These are phyloP conservation scores for Arctopsyche grandis DNA, from an alignment of 1,140 invertebrate species.

Conservation along the genomic window DNA sequence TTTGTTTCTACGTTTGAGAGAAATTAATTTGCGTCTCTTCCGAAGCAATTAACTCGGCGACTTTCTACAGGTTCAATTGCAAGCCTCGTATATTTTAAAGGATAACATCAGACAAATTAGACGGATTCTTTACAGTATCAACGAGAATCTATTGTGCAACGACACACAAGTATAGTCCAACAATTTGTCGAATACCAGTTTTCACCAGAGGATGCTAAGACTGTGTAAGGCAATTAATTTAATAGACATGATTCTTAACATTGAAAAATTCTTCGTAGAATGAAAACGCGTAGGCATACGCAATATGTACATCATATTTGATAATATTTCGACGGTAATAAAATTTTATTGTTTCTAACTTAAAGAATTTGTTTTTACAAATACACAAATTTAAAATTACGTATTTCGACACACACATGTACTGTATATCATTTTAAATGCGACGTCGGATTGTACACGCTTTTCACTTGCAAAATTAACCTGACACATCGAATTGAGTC, in stretches of 20 bases:
- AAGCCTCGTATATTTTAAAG: too few species aligned
- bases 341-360: too few species aligned
- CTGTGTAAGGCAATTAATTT: slow-evolving; percentile 10
- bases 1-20: slow-evolving; percentile 16
- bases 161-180: not conserved
- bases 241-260: not conserved
- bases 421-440: not conserved
- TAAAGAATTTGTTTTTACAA: too few species aligned
- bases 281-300: too few species aligned
- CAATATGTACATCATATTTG: too few species aligned
- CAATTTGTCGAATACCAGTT: slow-evolving; percentile 18
- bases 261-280: not conserved
- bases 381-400: too few species aligned
- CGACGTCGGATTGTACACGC: slow-evolving; percentile 32
- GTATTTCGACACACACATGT: too few species aligned
- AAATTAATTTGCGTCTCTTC: not conserved
- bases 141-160: too few species aligned
- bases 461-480: slow-evolving; percentile 35
- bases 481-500: slow-evolving; percentile 17
- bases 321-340: too few species aligned
- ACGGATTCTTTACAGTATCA: too few species aligned
- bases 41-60: not conserved
- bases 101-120: too few species aligned
- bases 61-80: not conserved
- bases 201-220: not conserved